These are phyloP conservation scores for Stichopus chloronotus DNA, from an alignment of 35 echinoderm and acorn worm genomes.

Conservation along the genomic window DNA sequence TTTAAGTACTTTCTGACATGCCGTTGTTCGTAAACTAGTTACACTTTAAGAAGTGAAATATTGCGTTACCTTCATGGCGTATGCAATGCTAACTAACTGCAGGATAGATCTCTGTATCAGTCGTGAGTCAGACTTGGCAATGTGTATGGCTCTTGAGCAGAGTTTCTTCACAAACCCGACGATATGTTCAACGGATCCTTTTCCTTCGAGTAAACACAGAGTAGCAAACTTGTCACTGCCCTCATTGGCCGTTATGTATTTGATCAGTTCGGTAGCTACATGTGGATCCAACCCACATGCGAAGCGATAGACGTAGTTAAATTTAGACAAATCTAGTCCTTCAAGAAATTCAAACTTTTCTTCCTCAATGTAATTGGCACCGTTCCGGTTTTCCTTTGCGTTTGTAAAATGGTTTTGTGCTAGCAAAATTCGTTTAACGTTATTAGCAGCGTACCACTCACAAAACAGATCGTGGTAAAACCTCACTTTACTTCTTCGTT, in stretches of 20 bases:
- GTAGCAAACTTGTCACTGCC: conserved; percentile 22
- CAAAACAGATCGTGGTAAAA: conserved; percentile 26
- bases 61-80: neutral
- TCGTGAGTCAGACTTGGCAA: neutral
- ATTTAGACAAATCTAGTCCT: neutral
- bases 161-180: neutral
- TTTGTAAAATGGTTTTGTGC: neutral
- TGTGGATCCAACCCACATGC: conserved; percentile 3
- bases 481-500: neutral
- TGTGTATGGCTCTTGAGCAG: neutral
- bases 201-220: neutral
- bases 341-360: neutral
- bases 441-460: conserved; percentile 18
- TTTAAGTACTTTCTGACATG: too few species aligned
- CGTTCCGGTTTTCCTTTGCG: neutral
- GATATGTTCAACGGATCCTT: neutral
- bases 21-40: too few species aligned
- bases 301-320: conserved; percentile 17
- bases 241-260: neutral
- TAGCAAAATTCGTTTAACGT: neutral
- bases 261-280: neutral
- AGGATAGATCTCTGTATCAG: conserved; percentile 15
- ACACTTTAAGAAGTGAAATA: too few species aligned
- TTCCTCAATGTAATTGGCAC: neutral
- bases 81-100: neutral